These are phyloP conservation scores for Streblospio benedicti DNA, from an alignment of 1,140 invertebrate species.

Conservation along the genomic window DNA sequence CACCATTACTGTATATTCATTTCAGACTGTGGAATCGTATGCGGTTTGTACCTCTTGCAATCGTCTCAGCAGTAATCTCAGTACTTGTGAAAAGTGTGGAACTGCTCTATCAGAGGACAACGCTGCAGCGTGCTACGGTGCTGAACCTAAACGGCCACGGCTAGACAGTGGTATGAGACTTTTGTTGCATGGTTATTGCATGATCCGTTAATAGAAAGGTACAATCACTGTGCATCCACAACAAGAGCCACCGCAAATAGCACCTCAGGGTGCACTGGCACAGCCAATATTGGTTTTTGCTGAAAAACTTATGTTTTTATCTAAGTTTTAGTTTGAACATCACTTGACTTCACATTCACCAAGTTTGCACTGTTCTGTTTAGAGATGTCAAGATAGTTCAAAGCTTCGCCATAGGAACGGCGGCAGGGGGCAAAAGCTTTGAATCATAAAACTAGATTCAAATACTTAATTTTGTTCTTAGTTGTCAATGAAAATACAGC, in stretches of 20 bases:
- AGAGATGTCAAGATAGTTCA: too few relatives aligned
- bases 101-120: constrained; percentile 9
- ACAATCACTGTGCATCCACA: neutral
- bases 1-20: too few relatives aligned
- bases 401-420: too few relatives aligned
- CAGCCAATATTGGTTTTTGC: too few relatives aligned
- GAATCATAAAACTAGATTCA: too few relatives aligned
- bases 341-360: too few relatives aligned
- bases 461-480: too few relatives aligned
- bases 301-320: too few relatives aligned
- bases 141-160: constrained; percentile 10
- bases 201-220: neutral
- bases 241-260: neutral
- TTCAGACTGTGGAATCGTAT: constrained; percentile 1
- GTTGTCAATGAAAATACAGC: too few relatives aligned
- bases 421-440: too few relatives aligned
- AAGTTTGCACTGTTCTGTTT: too few relatives aligned
- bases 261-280: neutral
- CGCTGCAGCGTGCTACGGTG: neutral
- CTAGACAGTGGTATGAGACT: neutral
- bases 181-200: neutral
- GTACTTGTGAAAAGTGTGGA: constrained; percentile 8
- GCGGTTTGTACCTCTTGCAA: constrained; percentile 9
- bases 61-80: constrained; percentile 4
- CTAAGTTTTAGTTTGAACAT: too few relatives aligned